Evolutionary conservation across 2,888 invertebrate species (phyloP).

Genomic region (Volucella inflata): DNA sequence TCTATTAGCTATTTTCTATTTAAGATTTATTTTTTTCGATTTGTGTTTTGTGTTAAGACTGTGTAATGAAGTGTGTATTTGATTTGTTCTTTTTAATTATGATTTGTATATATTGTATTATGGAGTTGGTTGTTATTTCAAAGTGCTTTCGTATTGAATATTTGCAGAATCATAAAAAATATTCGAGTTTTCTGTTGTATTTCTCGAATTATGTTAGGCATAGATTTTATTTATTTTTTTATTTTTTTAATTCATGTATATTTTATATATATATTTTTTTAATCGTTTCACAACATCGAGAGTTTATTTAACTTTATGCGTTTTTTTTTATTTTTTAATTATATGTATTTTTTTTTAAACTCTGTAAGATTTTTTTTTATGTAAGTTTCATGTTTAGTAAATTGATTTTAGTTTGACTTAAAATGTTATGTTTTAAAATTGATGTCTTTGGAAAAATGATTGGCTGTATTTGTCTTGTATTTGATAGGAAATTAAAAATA

Average conservation of each 20-base stretch:
- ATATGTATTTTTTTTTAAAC: slow-evolving; percentile 61
- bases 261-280: slow-evolving; percentile 60
- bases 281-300: slow-evolving; percentile 83
- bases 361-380: slow-evolving; percentile 75
- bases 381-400: slow-evolving; percentile 70
- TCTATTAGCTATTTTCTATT: slow-evolving; percentile 47
- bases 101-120: slow-evolving; percentile 25
- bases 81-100: slow-evolving; percentile 34
- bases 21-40: slow-evolving; percentile 13
- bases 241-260: slow-evolving; percentile 57
- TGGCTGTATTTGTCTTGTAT: slow-evolving; percentile 61
- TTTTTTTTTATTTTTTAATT: slow-evolving; percentile 68
- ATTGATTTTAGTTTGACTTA: slow-evolving; percentile 76
- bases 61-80: slow-evolving; percentile 52
- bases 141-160: slow-evolving; percentile 74
- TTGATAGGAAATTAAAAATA: slow-evolving; percentile 54
- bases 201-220: slow-evolving; percentile 64
- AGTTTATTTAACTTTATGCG: slow-evolving; percentile 80
- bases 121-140: slow-evolving; percentile 26
- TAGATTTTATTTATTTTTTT: slow-evolving; percentile 67
- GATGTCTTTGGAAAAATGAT: slow-evolving; percentile 67
- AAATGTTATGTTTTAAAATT: slow-evolving; percentile 59
- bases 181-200: slow-evolving; percentile 55
- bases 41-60: slow-evolving; percentile 29
- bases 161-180: slow-evolving; percentile 74